Evolutionary conservation across 2,888 invertebrate species (phyloP).

Genomic region (Heliconius aoede): DNA sequence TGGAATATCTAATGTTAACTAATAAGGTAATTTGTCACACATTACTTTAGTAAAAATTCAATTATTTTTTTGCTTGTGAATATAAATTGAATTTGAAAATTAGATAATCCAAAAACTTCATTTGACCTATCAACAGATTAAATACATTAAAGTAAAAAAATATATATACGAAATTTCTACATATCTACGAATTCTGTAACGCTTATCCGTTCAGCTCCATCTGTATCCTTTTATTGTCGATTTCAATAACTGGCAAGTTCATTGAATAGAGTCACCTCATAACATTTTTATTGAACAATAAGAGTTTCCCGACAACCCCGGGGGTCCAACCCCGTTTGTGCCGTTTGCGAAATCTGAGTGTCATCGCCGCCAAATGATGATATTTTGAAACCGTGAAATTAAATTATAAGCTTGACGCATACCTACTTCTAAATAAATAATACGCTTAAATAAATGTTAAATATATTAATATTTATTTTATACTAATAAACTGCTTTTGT

Average conservation of each 20-base stretch:
- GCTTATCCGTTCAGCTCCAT: slow-evolving; percentile 57
- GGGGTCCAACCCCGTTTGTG: slow-evolving; percentile 49
- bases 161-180: neutral
- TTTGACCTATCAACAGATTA: too few relatives aligned
- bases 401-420: neutral
- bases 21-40: neutral
- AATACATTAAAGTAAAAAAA: too few relatives aligned
- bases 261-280: slow-evolving; percentile 81
- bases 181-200: neutral
- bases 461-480: too few relatives aligned
- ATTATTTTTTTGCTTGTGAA: too few relatives aligned
- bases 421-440: too few relatives aligned
- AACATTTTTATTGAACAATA: slow-evolving; percentile 82
- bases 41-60: neutral
- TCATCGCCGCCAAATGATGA: slow-evolving; percentile 7
- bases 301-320: slow-evolving; percentile 69
- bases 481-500: neutral
- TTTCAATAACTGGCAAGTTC: slow-evolving; percentile 80
- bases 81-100: too few relatives aligned
- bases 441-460: too few relatives aligned
- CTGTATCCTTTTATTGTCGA: slow-evolving; percentile 60
- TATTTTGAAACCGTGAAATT: slow-evolving; percentile 17
- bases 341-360: slow-evolving; percentile 16
- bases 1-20: neutral
- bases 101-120: too few relatives aligned